phyloP scores from a whole-genome alignment of 2,797 vertebrate genomes.

The Enteromius paludinosus region DNA sequence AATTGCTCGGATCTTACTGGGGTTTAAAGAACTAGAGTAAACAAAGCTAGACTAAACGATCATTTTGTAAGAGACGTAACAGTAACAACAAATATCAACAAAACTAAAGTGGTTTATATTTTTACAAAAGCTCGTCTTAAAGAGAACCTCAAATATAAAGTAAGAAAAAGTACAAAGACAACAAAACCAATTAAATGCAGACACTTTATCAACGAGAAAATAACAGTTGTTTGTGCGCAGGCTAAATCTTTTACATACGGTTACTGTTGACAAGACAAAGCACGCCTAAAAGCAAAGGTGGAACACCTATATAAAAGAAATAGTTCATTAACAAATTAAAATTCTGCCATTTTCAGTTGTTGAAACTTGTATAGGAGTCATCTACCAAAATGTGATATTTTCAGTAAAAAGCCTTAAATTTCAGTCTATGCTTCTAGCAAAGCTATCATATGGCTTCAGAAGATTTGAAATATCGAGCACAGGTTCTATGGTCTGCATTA shows the following conservation, averaged over 20 bases:
- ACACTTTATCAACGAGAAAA: background rate
- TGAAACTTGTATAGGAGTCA: background rate
- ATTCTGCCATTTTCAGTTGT: background rate
- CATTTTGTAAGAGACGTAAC: slow-evolving; percentile 41
- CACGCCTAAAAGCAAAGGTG: background rate
- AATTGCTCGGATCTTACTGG: slow-evolving; percentile 14
- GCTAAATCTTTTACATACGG: slow-evolving; percentile 44
- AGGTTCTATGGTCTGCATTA: background rate
- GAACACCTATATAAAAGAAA: slow-evolving; percentile 1
- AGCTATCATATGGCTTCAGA: slow-evolving; percentile 1
- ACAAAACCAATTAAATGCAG: slow-evolving; percentile 21
- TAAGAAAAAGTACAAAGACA: slow-evolving; percentile 31
- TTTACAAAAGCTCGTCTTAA: slow-evolving; percentile 51
- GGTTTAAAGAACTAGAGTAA: slow-evolving; percentile 30
- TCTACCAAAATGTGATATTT: background rate
- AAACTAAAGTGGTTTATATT: slow-evolving; percentile 42
- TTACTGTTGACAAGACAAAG: slow-evolving; percentile 47
- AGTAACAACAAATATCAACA: slow-evolving; percentile 46
- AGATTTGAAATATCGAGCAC: background rate
- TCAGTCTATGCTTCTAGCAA: background rate
- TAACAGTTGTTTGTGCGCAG: slow-evolving; percentile 36
- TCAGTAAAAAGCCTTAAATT: background rate
- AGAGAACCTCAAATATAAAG: background rate
- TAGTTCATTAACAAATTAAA: background rate
- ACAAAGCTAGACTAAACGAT: slow-evolving; percentile 47